Evolutionary conservation across 2,797 vertebrate species (phyloP).

Genomic region (Smutsia gigantea): DNA sequence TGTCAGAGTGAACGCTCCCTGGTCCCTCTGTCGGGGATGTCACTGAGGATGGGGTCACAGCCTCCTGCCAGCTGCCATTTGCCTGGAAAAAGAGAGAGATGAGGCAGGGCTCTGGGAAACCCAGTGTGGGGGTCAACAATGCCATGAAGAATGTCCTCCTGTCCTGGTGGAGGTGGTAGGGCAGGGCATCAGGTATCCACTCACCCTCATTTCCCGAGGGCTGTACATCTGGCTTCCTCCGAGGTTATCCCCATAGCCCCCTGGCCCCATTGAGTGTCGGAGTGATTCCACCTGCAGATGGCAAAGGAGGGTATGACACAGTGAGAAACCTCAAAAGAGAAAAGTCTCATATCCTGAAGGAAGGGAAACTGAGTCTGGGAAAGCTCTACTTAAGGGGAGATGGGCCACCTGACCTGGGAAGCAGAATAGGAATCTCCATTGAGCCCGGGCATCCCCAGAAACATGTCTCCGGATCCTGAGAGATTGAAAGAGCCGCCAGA

Average conservation of each 20-base stretch:
- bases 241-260: conserved; percentile 86
- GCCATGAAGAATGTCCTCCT: background rate
- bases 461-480: conserved; percentile 94
- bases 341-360: background rate
- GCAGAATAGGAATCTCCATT: conserved; percentile 90
- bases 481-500: conserved; percentile 95
- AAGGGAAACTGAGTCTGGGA: background rate
- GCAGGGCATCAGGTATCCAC: background rate
- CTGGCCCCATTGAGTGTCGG: conserved; percentile 85
- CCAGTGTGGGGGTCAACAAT: background rate
- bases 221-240: conserved; percentile 86
- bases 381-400: background rate
- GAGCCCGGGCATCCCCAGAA: conserved; percentile 93
- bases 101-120: background rate
- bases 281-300: conserved; percentile 86
- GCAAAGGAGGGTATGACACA: background rate
- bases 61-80: conserved; percentile 94
- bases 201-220: conserved; percentile 88
- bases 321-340: background rate
- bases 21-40: conserved; percentile 90
- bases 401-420: conserved; percentile 86
- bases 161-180: background rate
- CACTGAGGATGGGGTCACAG: conserved; percentile 90
- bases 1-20: conserved; percentile 93
- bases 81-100: conserved; percentile 83